phyloP scores from a whole-genome alignment of 2,797 vertebrate species.

The Parauchenoglanis punctatus region DNA sequence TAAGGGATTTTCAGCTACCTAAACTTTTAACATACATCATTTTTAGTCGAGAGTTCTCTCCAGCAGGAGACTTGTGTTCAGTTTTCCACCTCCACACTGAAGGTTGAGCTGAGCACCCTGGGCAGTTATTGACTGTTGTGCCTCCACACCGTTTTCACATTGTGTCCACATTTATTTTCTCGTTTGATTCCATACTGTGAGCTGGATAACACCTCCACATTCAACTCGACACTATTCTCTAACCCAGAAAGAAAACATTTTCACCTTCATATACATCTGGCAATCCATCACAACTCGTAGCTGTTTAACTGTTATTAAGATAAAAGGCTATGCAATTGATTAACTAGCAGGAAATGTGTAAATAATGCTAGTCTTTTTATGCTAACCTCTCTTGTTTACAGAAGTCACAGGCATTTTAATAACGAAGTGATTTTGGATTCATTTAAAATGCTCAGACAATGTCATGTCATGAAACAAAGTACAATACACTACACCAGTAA shows the following conservation, averaged over 20 bases:
- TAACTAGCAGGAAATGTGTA: background rate
- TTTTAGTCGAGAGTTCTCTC: background rate
- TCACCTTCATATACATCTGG: background rate
- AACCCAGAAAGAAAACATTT: background rate
- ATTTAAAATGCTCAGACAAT: background rate
- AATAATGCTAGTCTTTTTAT: background rate
- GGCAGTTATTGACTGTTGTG: constrained; percentile 35
- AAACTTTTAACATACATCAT: background rate
- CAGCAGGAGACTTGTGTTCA: constrained; percentile 1
- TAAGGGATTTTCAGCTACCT: background rate
- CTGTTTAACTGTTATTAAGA: background rate
- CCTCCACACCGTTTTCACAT: constrained; percentile 22
- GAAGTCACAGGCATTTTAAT: background rate
- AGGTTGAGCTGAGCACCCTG: constrained; percentile 20
- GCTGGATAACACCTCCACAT: constrained; percentile 27
- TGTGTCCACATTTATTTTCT: constrained; percentile 22
- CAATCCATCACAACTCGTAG: background rate
- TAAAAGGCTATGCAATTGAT: background rate
- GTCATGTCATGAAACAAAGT: background rate
- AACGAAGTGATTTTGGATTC: background rate
- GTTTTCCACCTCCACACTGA: constrained; percentile 30
- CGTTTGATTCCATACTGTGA: constrained; percentile 10
- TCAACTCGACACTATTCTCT: background rate
- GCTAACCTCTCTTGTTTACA: background rate
- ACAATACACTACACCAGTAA: background rate